Evolutionary conservation across 2,113 vertebrate genomes (phyloP).

Genomic region (Sinocyclocheilus maitianheensis): DNA sequence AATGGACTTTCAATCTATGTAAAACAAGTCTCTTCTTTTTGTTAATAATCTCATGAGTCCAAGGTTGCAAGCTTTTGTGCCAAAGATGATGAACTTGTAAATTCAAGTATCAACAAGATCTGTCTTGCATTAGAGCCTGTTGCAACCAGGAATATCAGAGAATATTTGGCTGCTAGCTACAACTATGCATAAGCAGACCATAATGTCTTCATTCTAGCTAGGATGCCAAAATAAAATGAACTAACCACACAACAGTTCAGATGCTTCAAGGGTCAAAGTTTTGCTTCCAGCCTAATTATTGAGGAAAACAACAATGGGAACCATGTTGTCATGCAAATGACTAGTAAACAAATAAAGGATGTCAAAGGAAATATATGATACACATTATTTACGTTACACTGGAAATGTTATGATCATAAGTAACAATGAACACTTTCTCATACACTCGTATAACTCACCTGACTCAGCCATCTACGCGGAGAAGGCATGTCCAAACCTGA

Average conservation of each 20-base stretch:
- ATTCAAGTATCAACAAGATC: constrained; percentile 16
- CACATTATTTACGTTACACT: background rate
- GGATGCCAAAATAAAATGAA: background rate
- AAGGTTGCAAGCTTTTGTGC: background rate
- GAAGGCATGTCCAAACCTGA: constrained; percentile 76
- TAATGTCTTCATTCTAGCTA: background rate
- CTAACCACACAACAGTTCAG: background rate
- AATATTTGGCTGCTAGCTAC: background rate
- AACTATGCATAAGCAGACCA: background rate
- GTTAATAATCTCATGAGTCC: background rate
- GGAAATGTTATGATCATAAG: background rate
- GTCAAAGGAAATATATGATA: background rate
- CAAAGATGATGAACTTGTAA: constrained; percentile 6
- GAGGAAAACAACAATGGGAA: background rate
- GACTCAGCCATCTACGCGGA: constrained; percentile 85
- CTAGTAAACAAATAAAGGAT: background rate
- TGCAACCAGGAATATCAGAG: no score
- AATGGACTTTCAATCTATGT: background rate
- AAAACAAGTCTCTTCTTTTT: background rate
- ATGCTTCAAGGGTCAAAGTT: background rate
- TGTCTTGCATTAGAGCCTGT: constrained; percentile 17
- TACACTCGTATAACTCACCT: constrained; percentile 71
- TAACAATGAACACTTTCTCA: background rate
- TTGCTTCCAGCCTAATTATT: background rate
- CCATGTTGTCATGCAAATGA: background rate